These are phyloP conservation scores for Otis tarda DNA, from an alignment of 2,113 vertebrate genomes.

Conservation along the genomic window DNA sequence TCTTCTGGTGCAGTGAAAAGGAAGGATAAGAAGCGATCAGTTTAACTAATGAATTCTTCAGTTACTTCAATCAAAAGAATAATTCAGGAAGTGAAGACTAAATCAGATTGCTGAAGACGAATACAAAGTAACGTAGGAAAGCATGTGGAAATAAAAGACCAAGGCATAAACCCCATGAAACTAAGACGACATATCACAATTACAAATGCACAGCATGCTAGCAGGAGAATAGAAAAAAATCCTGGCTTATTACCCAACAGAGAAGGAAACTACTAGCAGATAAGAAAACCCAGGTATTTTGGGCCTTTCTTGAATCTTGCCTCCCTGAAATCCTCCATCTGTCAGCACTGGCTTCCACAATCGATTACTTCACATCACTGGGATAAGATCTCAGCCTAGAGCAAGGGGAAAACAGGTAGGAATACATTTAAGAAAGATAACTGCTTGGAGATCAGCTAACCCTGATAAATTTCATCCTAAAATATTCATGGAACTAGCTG, in stretches of 20 bases:
- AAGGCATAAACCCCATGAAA: neutral
- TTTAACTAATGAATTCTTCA: neutral
- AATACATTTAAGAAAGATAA: neutral
- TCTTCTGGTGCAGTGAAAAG: neutral
- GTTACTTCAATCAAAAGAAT: neutral
- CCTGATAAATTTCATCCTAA: neutral
- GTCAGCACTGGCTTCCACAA: neutral
- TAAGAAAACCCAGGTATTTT: neutral
- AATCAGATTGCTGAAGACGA: neutral
- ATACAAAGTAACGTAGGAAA: neutral
- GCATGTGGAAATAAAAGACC: neutral
- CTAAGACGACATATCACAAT: neutral
- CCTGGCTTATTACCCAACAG: neutral
- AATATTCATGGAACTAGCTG: neutral
- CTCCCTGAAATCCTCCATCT: neutral
- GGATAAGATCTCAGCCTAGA: neutral
- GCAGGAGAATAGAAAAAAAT: neutral
- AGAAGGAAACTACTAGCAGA: neutral
- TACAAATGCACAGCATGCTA: neutral
- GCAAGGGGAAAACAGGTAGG: neutral
- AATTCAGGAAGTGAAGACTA: neutral
- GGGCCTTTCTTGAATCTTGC: neutral
- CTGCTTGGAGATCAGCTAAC: neutral
- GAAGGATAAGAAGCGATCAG: neutral
- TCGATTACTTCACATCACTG: neutral